A percentile compares a stretch with the other conserved stretches of the same genome.
Evolutionary conservation across 2,113 vertebrate species (phyloP).

Genomic region (Spheniscus mendiculus): DNA sequence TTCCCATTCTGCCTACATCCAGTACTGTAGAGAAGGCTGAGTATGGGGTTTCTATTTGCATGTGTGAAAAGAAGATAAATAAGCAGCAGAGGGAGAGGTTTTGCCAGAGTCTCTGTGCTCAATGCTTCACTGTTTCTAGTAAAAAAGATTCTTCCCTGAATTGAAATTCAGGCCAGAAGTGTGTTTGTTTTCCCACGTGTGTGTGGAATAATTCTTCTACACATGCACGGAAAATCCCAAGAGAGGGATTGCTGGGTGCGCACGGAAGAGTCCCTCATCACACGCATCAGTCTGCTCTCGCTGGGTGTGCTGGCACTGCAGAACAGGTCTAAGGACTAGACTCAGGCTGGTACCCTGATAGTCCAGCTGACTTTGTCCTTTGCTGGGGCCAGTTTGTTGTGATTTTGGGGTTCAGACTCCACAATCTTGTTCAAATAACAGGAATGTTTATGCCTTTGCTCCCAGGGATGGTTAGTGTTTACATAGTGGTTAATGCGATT

Average conservation of each 20-base stretch:
- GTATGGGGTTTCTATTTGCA: background rate
- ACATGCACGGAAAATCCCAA: background rate
- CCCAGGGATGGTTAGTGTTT: accelerated
- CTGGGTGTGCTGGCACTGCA: too few species aligned
- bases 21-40: background rate
- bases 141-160: background rate
- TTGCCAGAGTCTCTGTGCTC: background rate
- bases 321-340: background rate
- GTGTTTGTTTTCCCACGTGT: background rate
- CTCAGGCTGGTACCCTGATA: accelerated
- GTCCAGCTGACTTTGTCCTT: background rate
- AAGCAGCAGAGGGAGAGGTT: background rate
- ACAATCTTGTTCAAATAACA: background rate
- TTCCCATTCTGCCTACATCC: background rate
- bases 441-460: background rate
- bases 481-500: background rate
- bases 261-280: too few species aligned
- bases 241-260: background rate
- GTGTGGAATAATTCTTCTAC: background rate
- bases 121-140: background rate
- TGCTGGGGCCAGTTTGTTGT: too few species aligned
- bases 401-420: background rate
- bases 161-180: background rate
- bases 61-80: background rate
- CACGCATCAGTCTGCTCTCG: accelerated